Conservation (phyloP, 2,888 invertebrate species). For the Hyposoter dolosus region DNA sequence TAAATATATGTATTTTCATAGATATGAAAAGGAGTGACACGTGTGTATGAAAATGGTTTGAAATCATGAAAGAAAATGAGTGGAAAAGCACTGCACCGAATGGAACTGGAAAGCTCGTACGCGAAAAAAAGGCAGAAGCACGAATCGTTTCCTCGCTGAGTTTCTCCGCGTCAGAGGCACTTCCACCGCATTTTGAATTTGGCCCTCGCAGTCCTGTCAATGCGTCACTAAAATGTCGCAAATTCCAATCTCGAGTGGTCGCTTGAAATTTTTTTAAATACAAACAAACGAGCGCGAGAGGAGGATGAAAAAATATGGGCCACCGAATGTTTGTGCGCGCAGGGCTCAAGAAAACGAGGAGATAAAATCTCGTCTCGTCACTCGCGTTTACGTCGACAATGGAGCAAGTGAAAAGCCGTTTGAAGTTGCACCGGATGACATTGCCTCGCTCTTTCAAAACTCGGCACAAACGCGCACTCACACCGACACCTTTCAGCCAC, state of each 20-base stretch:
- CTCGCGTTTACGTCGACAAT: slow-evolving; percentile 31
- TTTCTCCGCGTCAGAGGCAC: slow-evolving; percentile 63
- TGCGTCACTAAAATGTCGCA: slow-evolving; percentile 10
- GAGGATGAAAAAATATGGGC: background rate
- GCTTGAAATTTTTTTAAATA: background rate
- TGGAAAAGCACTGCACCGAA: slow-evolving; percentile 42
- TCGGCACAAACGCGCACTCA: slow-evolving; percentile 54
- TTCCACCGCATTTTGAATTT: slow-evolving; percentile 70
- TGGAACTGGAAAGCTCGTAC: too few relatives aligned
- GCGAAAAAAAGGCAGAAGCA: background rate
- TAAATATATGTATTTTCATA: background rate
- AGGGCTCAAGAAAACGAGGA: background rate
- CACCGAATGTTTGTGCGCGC: background rate
- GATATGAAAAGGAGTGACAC: background rate
- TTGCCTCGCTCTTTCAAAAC: slow-evolving; percentile 47
- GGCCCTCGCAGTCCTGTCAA: background rate
- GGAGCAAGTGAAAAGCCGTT: slow-evolving; percentile 32
- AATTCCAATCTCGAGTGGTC: background rate
- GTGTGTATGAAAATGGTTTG: background rate
- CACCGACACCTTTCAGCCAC: background rate
- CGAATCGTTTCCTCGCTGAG: background rate
- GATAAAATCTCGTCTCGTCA: slow-evolving; percentile 3
- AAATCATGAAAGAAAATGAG: background rate
- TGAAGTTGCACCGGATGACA: slow-evolving; percentile 66
- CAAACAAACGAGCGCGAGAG: background rate